These are phyloP conservation scores for Propsilocerus akamusi DNA, from an alignment of 1,140 invertebrate genomes.

Conservation along the genomic window DNA sequence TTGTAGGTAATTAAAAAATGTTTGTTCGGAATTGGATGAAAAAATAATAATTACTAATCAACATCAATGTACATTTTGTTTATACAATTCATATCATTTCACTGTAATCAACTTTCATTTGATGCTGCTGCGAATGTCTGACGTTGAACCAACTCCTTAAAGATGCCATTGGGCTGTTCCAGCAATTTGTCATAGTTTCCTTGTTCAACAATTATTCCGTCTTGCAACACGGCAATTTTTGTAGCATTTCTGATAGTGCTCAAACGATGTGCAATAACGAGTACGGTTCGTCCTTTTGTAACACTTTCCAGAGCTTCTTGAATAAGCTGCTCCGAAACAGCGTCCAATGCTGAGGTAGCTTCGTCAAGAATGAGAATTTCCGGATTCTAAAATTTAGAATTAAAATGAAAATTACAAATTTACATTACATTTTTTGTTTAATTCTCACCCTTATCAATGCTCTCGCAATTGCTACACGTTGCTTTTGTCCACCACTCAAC, in stretches of 20 bases:
- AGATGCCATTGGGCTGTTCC: conserved; percentile 31
- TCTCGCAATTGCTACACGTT: conserved; percentile 75
- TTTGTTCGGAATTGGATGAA: too few species aligned
- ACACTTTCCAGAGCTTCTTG: conserved; percentile 71
- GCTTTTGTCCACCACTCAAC: conserved; percentile 71
- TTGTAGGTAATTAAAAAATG: too few species aligned
- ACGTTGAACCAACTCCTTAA: conserved; percentile 43
- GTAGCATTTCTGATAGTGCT: conserved; percentile 85
- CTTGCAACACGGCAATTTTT: conserved; percentile 72
- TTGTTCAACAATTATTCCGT: conserved; percentile 62
- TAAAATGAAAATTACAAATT: conserved; percentile 6
- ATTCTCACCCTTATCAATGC: conserved; percentile 62
- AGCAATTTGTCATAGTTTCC: conserved; percentile 62
- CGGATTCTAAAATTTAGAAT: conserved; percentile 42
- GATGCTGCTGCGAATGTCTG: conserved; percentile 32
- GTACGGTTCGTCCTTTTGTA: conserved; percentile 65
- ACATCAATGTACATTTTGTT: neutral
- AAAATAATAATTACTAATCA: too few species aligned
- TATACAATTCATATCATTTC: neutral
- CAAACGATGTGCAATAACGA: conserved; percentile 83
- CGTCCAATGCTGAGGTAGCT: conserved; percentile 81
- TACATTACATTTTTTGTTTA: neutral
- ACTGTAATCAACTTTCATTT: neutral
- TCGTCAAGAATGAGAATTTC: conserved; percentile 72
- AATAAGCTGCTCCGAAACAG: conserved; percentile 75